These are phyloP conservation scores for Scomber japonicus DNA, from an alignment of 2,113 vertebrate genomes.

Conservation along the genomic window DNA sequence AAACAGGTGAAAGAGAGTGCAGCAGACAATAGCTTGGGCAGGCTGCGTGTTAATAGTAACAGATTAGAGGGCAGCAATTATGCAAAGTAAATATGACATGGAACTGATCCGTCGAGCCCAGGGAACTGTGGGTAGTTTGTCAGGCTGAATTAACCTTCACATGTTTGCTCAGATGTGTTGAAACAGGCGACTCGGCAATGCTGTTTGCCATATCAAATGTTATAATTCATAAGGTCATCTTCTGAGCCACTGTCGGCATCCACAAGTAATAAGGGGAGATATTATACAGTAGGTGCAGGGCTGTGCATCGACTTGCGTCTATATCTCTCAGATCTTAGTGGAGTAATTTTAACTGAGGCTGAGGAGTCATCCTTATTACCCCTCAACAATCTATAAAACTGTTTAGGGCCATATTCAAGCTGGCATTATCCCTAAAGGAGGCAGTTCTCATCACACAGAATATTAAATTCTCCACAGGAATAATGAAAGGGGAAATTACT, in stretches of 20 bases:
- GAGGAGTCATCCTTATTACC: slow-evolving; percentile 67
- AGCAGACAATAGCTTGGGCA: slow-evolving; percentile 55
- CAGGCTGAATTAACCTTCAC: slow-evolving; percentile 84
- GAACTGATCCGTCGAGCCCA: slow-evolving; percentile 69
- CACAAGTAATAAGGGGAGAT: slow-evolving; percentile 60
- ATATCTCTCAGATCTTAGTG: slow-evolving; percentile 38
- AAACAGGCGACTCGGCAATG: slow-evolving; percentile 64
- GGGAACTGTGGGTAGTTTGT: slow-evolving; percentile 80
- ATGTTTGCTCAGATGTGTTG: slow-evolving; percentile 80
- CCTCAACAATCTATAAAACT: slow-evolving; percentile 75
- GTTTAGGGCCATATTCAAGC: slow-evolving; percentile 62
- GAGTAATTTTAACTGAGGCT: slow-evolving; percentile 57
- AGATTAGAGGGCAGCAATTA: slow-evolving; percentile 83
- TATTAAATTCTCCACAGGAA: slow-evolving; percentile 79
- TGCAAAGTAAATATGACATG: slow-evolving; percentile 82
- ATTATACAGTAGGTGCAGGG: slow-evolving; percentile 3
- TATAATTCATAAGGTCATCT: slow-evolving; percentile 76
- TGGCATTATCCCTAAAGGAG: slow-evolving; percentile 71
- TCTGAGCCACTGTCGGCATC: slow-evolving; percentile 51
- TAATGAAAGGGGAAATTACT: slow-evolving; percentile 77
- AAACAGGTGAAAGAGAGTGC: slow-evolving; percentile 54
- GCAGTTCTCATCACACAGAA: slow-evolving; percentile 73
- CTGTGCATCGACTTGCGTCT: slow-evolving; percentile 32
- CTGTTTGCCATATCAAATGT: slow-evolving; percentile 73
- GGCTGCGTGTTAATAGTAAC: slow-evolving; percentile 74